Evolutionary conservation across 2,888 invertebrate species (phyloP), one percentile per base, ranked within the genome.

Genomic region (Electrophaes corylata): DNA sequence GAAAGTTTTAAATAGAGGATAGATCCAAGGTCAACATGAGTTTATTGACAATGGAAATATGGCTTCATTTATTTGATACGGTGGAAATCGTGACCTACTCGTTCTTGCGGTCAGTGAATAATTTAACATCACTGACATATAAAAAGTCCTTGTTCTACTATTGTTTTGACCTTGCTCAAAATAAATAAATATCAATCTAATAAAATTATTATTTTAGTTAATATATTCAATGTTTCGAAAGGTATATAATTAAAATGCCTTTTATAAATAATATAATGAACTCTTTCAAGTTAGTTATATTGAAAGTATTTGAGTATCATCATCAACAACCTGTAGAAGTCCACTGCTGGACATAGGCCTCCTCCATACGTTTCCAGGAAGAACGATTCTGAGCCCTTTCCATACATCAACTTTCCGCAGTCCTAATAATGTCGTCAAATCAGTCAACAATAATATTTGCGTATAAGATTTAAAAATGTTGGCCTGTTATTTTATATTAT

Each of bases 21-120:
- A 62, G 51, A 72, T 69, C 74, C 86, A 83, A 86, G 86, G 86
- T 78, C 78, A 79, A 65, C 73, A 57, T 76, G 71, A 69, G 71
- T 73, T 78, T 81, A 83, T 81, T 80, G 81, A 80, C 82, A 80
- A 82, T 77, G 81, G 83, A 86, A 84, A 82, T 79, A 84, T 84
- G 72, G 69, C 71, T 73, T 74, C 79, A 78, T 81, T 81, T 83
- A 89, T 84, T 84, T 82, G 86, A 88, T 88, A 83, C 75, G 73
- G 75, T 71, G 70, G 73, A 76, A 76, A 74, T 87, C 88, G 88
- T 90, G 88, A 86, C 84, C 78, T 70, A 76, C 73, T 70, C 74
- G 78, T 70, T 76, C 74, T 70, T 75, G 78, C 84, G 86, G 85
- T 83, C 84, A 81, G 75, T 74, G 73, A 78, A 72, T 79, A 80